Percentiles rank a stretch among this genome's conserved stretches.
phyloP scores from a whole-genome alignment of 1,140 invertebrate species.

The Nasonia vitripennis region DNA sequence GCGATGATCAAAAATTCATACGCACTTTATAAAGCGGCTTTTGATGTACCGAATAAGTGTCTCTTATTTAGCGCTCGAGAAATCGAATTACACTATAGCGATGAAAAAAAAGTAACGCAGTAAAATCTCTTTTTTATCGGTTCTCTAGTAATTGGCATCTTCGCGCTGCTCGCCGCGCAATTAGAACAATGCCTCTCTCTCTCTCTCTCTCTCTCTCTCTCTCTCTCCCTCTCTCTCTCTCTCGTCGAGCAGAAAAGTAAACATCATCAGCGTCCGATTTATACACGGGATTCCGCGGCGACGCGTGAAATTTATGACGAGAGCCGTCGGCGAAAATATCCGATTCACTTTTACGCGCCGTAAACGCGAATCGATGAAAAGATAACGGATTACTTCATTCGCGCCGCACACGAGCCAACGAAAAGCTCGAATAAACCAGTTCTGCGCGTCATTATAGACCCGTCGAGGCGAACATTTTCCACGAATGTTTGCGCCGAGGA shows the following conservation, averaged over 20 bases:
- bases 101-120: not conserved
- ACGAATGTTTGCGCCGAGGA: not conserved
- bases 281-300: not conserved
- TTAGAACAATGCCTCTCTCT: constrained; percentile 8
- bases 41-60: not conserved
- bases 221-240: not conserved
- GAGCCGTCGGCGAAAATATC: not conserved
- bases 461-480: not conserved
- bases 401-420: not conserved
- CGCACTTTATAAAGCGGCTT: not conserved
- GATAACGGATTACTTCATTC: constrained; percentile 15
- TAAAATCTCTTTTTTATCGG: not conserved
- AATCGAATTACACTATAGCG: not conserved
- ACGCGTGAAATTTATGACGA: constrained; percentile 25
- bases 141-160: not conserved
- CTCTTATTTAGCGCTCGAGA: not conserved
- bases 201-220: not conserved
- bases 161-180: not conserved
- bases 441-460: not conserved
- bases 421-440: not conserved
- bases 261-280: constrained; percentile 23
- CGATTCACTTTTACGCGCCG: constrained; percentile 13
- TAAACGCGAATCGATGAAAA: not conserved
- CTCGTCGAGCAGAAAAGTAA: constrained; percentile 8
- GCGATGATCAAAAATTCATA: not conserved